phyloP scores from a whole-genome alignment of 2,888 invertebrate species.

The Latrodectus hesperus region DNA sequence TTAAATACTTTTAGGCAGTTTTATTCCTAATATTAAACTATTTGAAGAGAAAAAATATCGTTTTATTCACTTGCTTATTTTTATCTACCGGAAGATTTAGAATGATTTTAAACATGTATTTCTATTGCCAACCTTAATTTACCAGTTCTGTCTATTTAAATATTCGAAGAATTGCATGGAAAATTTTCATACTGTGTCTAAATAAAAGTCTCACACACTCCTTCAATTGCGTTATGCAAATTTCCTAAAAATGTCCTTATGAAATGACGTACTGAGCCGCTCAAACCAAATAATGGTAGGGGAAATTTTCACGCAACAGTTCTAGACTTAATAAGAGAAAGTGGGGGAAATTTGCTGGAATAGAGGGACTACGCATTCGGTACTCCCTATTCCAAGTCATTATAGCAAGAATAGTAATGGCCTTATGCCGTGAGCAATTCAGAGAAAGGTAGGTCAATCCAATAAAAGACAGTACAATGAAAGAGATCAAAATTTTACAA shows the following conservation, averaged over 20 bases:
- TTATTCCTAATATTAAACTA: too few species aligned
- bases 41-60: too few species aligned
- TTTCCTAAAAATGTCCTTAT: slow-evolving; percentile 30
- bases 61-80: too few species aligned
- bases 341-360: slow-evolving; percentile 19
- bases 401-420: slow-evolving; percentile 55
- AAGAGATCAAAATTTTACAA: slow-evolving; percentile 26
- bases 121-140: not conserved
- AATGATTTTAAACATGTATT: too few species aligned
- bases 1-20: too few species aligned
- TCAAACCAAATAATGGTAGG: slow-evolving; percentile 52
- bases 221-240: slow-evolving; percentile 55
- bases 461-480: slow-evolving; percentile 48
- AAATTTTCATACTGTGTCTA: not conserved
- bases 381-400: slow-evolving; percentile 27
- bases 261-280: slow-evolving; percentile 28
- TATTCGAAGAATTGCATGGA: not conserved
- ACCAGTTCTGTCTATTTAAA: not conserved
- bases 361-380: slow-evolving; percentile 21
- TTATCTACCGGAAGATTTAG: too few species aligned
- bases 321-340: slow-evolving; percentile 58
- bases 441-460: slow-evolving; percentile 50
- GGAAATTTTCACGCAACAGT: slow-evolving; percentile 52
- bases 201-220: slow-evolving; percentile 19
- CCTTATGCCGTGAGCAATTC: slow-evolving; percentile 52